Conservation (phyloP, 2,113 vertebrate genomes). For the Chlorocebus sabaeus region DNA sequence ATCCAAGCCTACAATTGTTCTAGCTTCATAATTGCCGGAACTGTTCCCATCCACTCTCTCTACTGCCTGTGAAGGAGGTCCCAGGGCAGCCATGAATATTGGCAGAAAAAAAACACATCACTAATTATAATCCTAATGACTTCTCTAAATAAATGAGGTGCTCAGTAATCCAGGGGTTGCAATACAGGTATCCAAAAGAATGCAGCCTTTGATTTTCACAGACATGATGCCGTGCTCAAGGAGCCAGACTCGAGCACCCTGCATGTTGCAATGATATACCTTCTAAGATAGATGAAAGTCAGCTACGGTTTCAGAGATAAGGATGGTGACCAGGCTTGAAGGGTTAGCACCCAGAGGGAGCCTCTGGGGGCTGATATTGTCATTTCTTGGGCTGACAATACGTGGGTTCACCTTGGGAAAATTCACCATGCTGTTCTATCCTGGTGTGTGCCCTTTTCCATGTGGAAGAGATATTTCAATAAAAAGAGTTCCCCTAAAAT, state of each 20-base stretch:
- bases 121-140: neutral
- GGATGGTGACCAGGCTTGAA: neutral
- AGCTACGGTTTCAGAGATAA: neutral
- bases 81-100: no score
- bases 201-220: neutral
- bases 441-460: neutral
- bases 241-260: neutral
- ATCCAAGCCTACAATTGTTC: neutral
- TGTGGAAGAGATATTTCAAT: neutral
- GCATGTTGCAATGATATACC: no score
- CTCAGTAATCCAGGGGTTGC: neutral
- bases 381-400: neutral
- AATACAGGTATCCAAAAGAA: neutral
- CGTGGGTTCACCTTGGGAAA: neutral
- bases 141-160: neutral
- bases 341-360: neutral
- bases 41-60: neutral
- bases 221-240: neutral
- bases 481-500: neutral
- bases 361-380: neutral
- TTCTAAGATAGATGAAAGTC: no score
- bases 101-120: neutral
- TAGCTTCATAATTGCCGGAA: accelerated
- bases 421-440: accelerated
- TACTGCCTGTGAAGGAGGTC: neutral